Base-by-base conservation (phyloP, 2,888 invertebrate species). In the Sussaba pulchella region DNA sequence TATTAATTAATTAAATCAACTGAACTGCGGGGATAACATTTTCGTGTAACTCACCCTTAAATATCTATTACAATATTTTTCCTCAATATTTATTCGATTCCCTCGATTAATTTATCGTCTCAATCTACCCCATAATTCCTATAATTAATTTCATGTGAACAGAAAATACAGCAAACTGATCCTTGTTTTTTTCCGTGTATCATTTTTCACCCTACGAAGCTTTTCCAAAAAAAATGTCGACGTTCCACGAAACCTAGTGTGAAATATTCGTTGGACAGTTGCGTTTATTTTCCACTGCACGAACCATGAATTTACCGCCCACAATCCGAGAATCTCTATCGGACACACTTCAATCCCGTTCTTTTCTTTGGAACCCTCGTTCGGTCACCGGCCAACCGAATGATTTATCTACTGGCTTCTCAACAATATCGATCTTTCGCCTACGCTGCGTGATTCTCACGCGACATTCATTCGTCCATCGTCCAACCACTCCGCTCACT, bases 381-480 rank as follows among this genome's bases (percentile, higher is more conserved):
- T 66, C 41, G 19, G 47, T 78, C 17, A 45, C 26, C 69, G 54
- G 54, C 41, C 64, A 26, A 36, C 66, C 50, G 50, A 59, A 71
- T 80, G 75, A 80, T 80, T 80, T 80, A 80, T 80, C 75, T 43
- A n/a, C 52, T 24, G n/a, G 59, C 45, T 74, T 75, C 70, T 67
- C 52, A 10, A 41, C 6, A 43, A 75, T 80, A 75, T 80, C 75
- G 71, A 75, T 75, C 75, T 36, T 61, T 36, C 26, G 43, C 21
- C 70, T 70, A 39, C 59, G 26, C 41, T 63, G 78, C 17, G 50
- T 43, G 50, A 66, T 50, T 17, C 24, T 17, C 54, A n/a, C 66
- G 24, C 75, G n/a, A 41, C 59, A 57, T 70, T 71, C 59, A 59
- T 64, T 75, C 47, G 24, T 41, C 64, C 61, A 52, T 75, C 47